phyloP scores from a whole-genome alignment of 37 sponge, comb jelly and placozoan genomes.

The Ianthella basta region DNA sequence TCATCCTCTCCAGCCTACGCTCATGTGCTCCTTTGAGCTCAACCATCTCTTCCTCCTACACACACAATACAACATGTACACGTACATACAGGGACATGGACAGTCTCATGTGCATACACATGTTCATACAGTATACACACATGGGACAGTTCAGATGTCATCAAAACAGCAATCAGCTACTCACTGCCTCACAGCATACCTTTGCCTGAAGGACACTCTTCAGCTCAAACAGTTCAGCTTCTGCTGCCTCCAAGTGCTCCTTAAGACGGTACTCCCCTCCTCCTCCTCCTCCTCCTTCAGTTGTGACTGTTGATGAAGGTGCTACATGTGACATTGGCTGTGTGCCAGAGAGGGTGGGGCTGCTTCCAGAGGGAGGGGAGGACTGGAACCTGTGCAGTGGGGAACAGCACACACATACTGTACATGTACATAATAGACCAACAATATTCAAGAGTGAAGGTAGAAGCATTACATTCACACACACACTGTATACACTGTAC shows the following conservation, averaged over 20 bases:
- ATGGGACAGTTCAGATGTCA: too few species aligned
- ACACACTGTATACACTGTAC: too few species aligned
- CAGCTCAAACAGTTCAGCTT: constrained; percentile 58
- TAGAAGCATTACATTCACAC: too few species aligned
- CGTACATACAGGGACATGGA: neutral
- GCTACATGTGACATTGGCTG: neutral
- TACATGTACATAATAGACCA: neutral
- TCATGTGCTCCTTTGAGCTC: constrained; percentile 51
- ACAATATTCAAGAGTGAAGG: neutral
- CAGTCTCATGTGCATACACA: neutral
- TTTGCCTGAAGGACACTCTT: constrained; percentile 33
- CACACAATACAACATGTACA: neutral
- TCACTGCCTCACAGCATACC: constrained; percentile 4
- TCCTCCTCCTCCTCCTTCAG: neutral
- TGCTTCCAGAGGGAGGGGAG: neutral
- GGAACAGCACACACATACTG: neutral
- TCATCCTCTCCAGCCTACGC: constrained; percentile 63
- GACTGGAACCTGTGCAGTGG: neutral
- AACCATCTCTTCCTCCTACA: constrained; percentile 52
- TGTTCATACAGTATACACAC: too few species aligned
- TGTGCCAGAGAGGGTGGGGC: neutral
- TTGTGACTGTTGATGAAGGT: neutral
- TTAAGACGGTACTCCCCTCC: neutral
- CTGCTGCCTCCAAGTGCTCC: constrained; percentile 47
- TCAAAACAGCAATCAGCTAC: neutral